Conservation (phyloP, 2,113 vertebrate species). For the Labeo catla region DNA sequence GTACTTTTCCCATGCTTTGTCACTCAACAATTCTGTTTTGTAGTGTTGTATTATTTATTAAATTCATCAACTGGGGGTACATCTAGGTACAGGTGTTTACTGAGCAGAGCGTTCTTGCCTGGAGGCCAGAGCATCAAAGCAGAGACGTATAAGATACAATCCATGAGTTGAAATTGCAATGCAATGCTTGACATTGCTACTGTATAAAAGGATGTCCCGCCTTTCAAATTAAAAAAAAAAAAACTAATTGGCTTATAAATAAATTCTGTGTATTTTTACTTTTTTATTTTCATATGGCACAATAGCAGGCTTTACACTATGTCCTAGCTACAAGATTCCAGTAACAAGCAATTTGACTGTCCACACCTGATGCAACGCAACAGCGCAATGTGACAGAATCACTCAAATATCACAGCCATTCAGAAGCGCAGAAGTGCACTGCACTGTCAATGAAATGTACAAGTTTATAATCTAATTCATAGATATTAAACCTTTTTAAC, state of each 20-base stretch:
- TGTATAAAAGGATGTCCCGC: neutral
- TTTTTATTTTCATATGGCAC: too few species aligned
- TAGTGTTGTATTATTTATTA: conserved; percentile 42
- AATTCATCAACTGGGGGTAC: conserved; percentile 65
- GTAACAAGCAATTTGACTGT: too few species aligned
- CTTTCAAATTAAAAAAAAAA: neutral
- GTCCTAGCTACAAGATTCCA: too few species aligned
- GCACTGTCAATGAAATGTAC: too few species aligned
- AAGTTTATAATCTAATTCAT: too few species aligned
- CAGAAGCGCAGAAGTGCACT: too few species aligned
- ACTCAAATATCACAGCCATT: too few species aligned
- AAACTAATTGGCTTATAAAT: neutral
- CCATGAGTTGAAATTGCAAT: conserved; percentile 45
- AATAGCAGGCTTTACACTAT: too few species aligned
- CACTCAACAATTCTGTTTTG: conserved; percentile 20
- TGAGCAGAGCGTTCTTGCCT: conserved; percentile 65
- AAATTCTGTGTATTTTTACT: too few species aligned
- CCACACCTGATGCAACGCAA: too few species aligned
- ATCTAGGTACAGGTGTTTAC: conserved; percentile 65
- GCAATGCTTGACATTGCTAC: neutral
- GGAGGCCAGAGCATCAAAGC: conserved; percentile 64
- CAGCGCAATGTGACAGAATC: too few species aligned
- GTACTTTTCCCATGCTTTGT: conserved; percentile 3
- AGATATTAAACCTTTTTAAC: too few species aligned
- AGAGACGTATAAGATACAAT: conserved; percentile 63